Evolutionary conservation across 2,797 vertebrate genomes (phyloP).

Genomic region (Prunella strophiata): DNA sequence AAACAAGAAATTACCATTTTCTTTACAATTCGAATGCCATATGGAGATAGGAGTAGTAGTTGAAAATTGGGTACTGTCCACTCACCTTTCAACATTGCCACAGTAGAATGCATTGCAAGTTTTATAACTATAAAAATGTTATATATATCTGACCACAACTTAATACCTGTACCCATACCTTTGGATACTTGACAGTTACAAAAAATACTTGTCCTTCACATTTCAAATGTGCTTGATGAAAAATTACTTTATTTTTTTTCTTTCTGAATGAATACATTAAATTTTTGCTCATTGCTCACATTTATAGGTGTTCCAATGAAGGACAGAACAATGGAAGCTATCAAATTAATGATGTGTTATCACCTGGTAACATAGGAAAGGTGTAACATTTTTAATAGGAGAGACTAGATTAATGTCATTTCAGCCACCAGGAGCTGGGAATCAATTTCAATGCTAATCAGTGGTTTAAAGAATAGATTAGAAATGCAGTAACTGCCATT

Average conservation of each 20-base stretch:
- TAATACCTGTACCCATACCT: background rate
- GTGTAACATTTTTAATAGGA: constrained; percentile 70
- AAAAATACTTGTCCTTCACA: background rate
- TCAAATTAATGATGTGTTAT: constrained; percentile 71
- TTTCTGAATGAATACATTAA: background rate
- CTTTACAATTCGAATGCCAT: background rate
- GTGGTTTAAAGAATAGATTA: constrained; percentile 74
- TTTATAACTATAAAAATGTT: background rate
- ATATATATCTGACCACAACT: background rate
- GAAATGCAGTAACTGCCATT: constrained; percentile 63
- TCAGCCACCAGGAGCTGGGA: constrained; percentile 68
- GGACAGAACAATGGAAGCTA: constrained; percentile 49
- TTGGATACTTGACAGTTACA: background rate
- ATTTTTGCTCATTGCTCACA: constrained; percentile 17
- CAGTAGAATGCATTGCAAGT: background rate
- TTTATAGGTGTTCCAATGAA: constrained; percentile 30
- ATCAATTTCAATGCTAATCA: constrained; percentile 80
- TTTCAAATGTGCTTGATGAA: constrained; percentile 17
- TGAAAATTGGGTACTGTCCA: background rate
- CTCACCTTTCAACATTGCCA: background rate
- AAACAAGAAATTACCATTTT: background rate
- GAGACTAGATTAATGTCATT: constrained; percentile 74
- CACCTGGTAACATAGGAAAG: constrained; percentile 66
- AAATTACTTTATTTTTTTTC: constrained; percentile 2
- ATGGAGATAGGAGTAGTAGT: background rate